Percentiles rank a stretch among this genome's conserved stretches.
These are phyloP conservation scores for Falco punctatus DNA, from an alignment of 2,113 vertebrate genomes.

Conservation along the genomic window DNA sequence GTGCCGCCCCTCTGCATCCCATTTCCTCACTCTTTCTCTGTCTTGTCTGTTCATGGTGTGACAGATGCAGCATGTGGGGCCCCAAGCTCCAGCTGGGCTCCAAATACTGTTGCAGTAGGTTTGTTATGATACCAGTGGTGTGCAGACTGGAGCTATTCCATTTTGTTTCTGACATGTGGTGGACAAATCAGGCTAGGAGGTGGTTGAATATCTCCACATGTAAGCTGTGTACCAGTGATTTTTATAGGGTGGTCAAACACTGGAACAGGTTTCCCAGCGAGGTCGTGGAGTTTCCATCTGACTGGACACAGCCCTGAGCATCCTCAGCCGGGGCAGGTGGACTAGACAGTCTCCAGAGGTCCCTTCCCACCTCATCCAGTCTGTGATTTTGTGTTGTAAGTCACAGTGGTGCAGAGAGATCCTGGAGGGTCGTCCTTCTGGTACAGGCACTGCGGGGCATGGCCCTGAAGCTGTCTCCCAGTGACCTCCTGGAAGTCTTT, in stretches of 20 bases:
- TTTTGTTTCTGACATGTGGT: background rate
- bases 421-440: background rate
- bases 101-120: background rate
- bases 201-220: background rate
- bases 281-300: background rate
- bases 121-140: background rate
- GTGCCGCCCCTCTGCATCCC: background rate
- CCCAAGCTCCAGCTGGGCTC: background rate
- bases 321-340: background rate
- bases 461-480: background rate
- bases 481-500: background rate
- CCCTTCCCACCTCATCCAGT: background rate
- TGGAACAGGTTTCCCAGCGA: background rate
- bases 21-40: background rate
- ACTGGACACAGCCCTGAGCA: background rate
- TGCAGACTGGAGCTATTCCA: background rate
- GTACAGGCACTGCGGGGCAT: background rate
- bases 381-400: background rate
- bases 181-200: background rate
- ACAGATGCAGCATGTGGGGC: background rate
- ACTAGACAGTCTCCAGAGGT: background rate
- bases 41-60: background rate
- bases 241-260: background rate
- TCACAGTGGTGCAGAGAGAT: background rate
- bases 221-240: background rate